A percentile compares a stretch with the other conserved stretches of the same genome.
These are phyloP conservation scores for Caenorhabditis auriculariae DNA, from an alignment of 2,888 invertebrate genomes.

Conservation along the genomic window DNA sequence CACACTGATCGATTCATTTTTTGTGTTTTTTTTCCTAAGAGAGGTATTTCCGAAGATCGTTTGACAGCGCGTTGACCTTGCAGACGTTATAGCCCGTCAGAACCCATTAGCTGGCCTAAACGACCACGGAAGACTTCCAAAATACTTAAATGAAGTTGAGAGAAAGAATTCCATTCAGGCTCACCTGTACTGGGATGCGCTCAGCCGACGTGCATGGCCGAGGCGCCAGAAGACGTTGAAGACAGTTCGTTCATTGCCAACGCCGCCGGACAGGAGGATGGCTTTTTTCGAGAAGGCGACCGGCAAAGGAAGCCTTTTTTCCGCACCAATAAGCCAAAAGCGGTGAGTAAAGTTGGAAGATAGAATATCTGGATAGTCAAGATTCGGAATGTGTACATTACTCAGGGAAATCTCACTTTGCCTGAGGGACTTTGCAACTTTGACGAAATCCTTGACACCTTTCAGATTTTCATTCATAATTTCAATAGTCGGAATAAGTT, in stretches of 20 bases:
- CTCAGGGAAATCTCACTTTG: too few relatives aligned
- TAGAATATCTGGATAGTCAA: too few relatives aligned
- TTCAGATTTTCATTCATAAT: too few relatives aligned
- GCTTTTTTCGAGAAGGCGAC: constrained; percentile 60
- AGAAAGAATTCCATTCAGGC: too few relatives aligned
- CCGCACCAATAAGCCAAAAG: constrained; percentile 50
- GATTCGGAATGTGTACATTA: neutral
- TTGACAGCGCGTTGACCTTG: neutral
- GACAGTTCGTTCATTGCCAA: constrained; percentile 55
- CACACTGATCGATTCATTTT: too few relatives aligned
- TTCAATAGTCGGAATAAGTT: too few relatives aligned
- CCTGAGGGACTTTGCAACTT: too few relatives aligned
- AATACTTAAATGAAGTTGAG: neutral
- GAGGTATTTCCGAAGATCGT: neutral
- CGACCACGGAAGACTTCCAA: constrained; percentile 1
- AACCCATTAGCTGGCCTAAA: neutral
- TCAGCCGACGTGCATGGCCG: constrained; percentile 58
- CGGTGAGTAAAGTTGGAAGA: too few relatives aligned
- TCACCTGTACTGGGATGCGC: constrained; percentile 59
- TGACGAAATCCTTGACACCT: too few relatives aligned
- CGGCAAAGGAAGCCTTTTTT: constrained; percentile 46
- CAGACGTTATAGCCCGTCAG: too few relatives aligned
- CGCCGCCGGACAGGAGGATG: constrained; percentile 49
- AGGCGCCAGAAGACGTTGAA: constrained; percentile 51
- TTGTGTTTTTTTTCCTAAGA: too few relatives aligned